Conservation (phyloP, 2,797 vertebrate species). For the Schizopygopsis pylzovi region DNA sequence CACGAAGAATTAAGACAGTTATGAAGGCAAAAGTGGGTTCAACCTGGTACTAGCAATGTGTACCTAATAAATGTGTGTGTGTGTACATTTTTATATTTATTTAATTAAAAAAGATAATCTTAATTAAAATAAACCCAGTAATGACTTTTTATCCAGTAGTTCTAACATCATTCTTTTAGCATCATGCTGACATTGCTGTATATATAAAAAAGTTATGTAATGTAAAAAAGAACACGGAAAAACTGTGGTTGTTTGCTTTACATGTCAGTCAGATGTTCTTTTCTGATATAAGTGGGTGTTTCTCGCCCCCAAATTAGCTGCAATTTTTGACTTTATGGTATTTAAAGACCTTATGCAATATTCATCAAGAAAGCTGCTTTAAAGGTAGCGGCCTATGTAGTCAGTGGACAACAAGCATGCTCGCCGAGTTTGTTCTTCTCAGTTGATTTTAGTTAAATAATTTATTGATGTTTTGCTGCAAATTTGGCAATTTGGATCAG, state of each 20-base stretch:
- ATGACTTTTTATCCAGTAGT: background rate
- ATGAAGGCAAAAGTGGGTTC: no score
- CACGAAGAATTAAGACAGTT: no score
- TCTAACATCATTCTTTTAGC: background rate
- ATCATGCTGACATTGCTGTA: background rate
- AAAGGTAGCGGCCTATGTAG: background rate
- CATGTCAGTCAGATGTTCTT: background rate
- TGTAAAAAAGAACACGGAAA: background rate
- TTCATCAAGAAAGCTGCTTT: slow-evolving; percentile 15
- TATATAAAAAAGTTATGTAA: background rate
- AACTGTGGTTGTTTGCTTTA: background rate
- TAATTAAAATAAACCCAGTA: background rate
- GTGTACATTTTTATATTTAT: background rate
- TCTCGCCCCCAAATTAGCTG: background rate
- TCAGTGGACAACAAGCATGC: background rate
- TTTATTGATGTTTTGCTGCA: slow-evolving; percentile 35
- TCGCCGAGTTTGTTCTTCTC: background rate
- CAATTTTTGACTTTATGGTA: background rate
- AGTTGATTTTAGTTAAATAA: slow-evolving; percentile 17
- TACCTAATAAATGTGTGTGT: background rate
- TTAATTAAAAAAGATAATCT: background rate
- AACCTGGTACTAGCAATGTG: no score
- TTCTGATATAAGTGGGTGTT: background rate
- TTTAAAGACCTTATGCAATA: slow-evolving; percentile 1
- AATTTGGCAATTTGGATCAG: slow-evolving; percentile 28